These are phyloP conservation scores for Fistularia commersonii DNA, from an alignment of 2,797 vertebrate genomes.

Conservation along the genomic window DNA sequence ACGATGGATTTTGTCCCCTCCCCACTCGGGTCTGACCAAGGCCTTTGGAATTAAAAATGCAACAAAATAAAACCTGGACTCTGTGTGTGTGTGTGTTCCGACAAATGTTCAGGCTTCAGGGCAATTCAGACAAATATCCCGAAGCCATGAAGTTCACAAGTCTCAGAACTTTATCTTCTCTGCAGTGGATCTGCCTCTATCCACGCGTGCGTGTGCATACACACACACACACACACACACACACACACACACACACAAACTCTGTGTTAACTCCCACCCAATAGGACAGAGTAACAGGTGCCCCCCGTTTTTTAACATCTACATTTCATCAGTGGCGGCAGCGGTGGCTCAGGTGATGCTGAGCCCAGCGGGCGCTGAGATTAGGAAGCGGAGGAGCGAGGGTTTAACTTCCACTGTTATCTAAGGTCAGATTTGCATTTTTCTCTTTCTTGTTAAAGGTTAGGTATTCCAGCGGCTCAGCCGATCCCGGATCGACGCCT, in stretches of 20 bases:
- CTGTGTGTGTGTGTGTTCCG: constrained; percentile 1
- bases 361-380: constrained; percentile 54
- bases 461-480: constrained; percentile 58
- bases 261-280: too few species aligned
- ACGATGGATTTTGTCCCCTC: too few species aligned
- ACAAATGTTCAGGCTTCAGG: constrained; percentile 15
- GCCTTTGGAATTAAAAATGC: too few species aligned
- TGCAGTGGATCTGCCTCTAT: constrained; percentile 61
- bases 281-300: constrained; percentile 53
- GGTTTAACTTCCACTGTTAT: constrained; percentile 62
- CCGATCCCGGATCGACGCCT: constrained; percentile 62
- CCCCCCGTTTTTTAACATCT: constrained; percentile 62
- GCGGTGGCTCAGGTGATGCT: constrained; percentile 48
- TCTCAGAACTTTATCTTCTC: constrained; percentile 46
- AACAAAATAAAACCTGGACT: too few species aligned
- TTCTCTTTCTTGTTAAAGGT: constrained; percentile 70
- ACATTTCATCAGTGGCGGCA: constrained; percentile 55
- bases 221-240: constrained; percentile 45
- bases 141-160: constrained; percentile 56
- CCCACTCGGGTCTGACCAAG: too few species aligned
- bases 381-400: constrained; percentile 45
- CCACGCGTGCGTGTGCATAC: too few species aligned
- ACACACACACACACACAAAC: constrained; percentile 27
- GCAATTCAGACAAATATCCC: constrained; percentile 53
- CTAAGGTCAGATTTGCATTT: constrained; percentile 73